Evolutionary conservation across 2,797 vertebrate genomes (phyloP).

Genomic region (Alcedo quadribrachys): DNA sequence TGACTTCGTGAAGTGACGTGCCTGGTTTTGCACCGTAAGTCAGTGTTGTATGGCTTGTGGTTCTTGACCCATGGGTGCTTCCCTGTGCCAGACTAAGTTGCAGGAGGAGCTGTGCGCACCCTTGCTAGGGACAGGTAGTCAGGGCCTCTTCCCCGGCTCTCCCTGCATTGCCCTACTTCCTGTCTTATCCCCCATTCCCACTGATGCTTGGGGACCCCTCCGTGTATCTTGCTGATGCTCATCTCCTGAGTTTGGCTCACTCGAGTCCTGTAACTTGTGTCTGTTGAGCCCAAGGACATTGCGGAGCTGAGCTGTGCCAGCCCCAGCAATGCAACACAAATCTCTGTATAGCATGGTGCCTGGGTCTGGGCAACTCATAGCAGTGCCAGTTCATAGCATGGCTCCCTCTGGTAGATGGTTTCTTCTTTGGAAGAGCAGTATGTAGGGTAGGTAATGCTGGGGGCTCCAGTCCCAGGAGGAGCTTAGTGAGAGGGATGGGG

Average conservation of each 20-base stretch:
- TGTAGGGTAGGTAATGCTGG: neutral
- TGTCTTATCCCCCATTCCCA: neutral
- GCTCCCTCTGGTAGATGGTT: neutral
- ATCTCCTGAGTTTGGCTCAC: neutral
- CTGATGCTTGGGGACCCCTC: neutral
- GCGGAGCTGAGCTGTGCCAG: neutral
- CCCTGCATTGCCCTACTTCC: neutral
- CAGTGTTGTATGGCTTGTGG: accelerated
- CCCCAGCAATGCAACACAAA: neutral
- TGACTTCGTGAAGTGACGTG: neutral
- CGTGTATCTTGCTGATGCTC: neutral
- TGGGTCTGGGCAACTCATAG: neutral
- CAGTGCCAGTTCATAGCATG: neutral
- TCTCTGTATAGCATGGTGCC: neutral
- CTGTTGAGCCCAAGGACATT: neutral
- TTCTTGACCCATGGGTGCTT: neutral
- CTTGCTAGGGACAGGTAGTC: neutral
- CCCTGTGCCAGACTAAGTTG: neutral
- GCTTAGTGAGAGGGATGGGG: neutral
- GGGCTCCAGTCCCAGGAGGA: neutral
- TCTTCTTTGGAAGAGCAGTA: neutral
- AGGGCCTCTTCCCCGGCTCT: neutral
- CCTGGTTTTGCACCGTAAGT: neutral
- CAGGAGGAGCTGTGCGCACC: neutral
- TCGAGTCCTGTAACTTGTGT: neutral